Base-by-base conservation (phyloP, 2,888 invertebrate genomes). In the Mythimna impura region DNA sequence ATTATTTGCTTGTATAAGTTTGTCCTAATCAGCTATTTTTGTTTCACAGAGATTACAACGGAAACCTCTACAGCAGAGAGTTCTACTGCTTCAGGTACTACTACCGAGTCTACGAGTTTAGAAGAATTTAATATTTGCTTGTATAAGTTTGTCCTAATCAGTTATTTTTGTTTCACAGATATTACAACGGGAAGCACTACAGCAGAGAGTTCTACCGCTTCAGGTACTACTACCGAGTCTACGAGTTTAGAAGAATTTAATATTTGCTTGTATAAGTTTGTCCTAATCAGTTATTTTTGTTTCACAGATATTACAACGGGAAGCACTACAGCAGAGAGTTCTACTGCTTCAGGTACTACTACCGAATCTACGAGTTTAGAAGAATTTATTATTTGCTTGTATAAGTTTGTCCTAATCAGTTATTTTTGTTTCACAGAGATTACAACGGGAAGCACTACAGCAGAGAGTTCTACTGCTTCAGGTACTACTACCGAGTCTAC, bases 101-200 rank as follows among this genome's bases (percentile, higher is more conserved):
- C 40, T 40, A 7, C 40, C 40, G 6, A 40, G 9, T 40, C 40
- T 36, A 36, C 36, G 0, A 36, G 47, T 36, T 36, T 6, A 8
- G 8, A 36, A 36, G 1, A 36, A 8, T 1, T 7, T 36, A 36
- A 8, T 36, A 36, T 8, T 36, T 36, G 8, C 34, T 8, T 36
- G 34, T 36, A 36, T 36, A 36, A 36, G 40, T 40, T 40, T 9
- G 7, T 40, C 40, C 40, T 40, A 40, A 40, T 40, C 40, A 40
- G 40, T 40, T 40, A 10, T n/a, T 58, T 55, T 34, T 58, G 10
- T n/a, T 34, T 34, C 34, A 58, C 66, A 78, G 83, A 66, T 5
- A 57, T 66, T 40, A 58, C 76, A 0, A 65, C 82, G 0, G 64
- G 3, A 63, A 50, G 17, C 1, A 55, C 82, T 4, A 73, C 69